Percentiles rank a stretch among this genome's conserved stretches.
Conservation (phyloP, 2,113 vertebrate genomes). For the Silurus meridionalis region DNA sequence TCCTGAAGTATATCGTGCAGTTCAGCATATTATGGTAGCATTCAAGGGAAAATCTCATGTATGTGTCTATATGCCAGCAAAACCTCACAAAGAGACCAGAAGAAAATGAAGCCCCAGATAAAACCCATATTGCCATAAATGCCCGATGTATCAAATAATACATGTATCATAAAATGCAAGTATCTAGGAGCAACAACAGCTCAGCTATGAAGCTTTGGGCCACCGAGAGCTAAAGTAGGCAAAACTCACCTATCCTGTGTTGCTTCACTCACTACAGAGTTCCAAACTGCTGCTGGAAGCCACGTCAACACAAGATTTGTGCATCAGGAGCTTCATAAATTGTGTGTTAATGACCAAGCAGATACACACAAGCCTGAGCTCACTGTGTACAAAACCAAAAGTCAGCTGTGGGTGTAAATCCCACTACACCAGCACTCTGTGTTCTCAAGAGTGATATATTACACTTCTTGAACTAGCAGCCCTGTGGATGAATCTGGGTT, state of each 20-base stretch:
- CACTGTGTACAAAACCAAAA: not conserved
- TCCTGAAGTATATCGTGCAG: not conserved
- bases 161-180: not conserved
- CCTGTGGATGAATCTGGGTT: not conserved
- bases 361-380: not conserved
- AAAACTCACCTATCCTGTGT: not conserved
- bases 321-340: not conserved
- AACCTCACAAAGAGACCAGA: constrained; percentile 17
- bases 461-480: not conserved
- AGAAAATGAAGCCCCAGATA: no score
- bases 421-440: not conserved
- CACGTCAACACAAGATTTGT: not conserved
- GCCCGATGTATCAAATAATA: no score
- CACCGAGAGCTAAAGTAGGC: not conserved
- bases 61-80: constrained; percentile 27
- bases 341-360: not conserved
- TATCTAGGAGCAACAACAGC: not conserved
- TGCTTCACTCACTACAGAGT: not conserved
- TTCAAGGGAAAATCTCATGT: constrained; percentile 40
- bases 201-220: not conserved
- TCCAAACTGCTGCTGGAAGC: not conserved
- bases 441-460: not conserved
- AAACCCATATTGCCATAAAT: no score
- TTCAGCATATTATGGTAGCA: constrained; percentile 18
- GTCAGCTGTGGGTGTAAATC: not conserved